Percentiles rank a stretch among this genome's conserved stretches.
These are phyloP conservation scores for Pseudorectes ferrugineus DNA, from an alignment of 2,113 vertebrate species.

Conservation along the genomic window DNA sequence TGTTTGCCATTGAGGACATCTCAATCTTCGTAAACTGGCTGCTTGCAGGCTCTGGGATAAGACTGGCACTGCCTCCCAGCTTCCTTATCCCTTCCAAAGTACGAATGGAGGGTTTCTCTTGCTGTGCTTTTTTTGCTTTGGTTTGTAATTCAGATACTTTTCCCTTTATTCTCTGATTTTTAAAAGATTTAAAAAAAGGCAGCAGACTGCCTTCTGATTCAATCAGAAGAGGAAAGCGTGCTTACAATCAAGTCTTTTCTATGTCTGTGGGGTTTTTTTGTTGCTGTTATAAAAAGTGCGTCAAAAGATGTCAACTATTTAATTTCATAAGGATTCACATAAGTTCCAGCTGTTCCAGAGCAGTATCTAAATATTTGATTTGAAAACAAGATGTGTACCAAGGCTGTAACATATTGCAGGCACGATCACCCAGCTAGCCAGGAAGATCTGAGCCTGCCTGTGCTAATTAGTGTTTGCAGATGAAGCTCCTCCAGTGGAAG, in stretches of 20 bases:
- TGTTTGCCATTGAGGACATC: background rate
- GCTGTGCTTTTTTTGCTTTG: background rate
- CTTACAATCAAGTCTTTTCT: background rate
- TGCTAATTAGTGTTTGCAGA: background rate
- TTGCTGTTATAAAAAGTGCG: background rate
- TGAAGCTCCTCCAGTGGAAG: background rate
- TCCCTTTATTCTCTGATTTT: background rate
- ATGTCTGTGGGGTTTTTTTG: background rate
- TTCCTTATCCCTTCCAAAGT: background rate
- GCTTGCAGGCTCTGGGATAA: background rate
- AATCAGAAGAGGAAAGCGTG: background rate
- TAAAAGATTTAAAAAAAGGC: background rate
- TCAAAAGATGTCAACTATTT: conserved; percentile 30
- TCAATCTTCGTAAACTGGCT: background rate
- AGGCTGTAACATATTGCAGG: background rate
- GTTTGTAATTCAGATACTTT: background rate
- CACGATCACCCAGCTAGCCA: background rate
- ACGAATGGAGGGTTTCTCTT: background rate
- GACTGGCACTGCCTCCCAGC: background rate
- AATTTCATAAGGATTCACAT: conserved; percentile 1
- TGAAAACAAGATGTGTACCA: background rate
- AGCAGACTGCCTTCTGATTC: background rate
- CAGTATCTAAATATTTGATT: conserved; percentile 43
- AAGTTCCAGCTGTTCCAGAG: conserved; percentile 47
- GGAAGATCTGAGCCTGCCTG: background rate